phyloP scores from a whole-genome alignment of 2,113 vertebrate genomes.

The Chionis minor region DNA sequence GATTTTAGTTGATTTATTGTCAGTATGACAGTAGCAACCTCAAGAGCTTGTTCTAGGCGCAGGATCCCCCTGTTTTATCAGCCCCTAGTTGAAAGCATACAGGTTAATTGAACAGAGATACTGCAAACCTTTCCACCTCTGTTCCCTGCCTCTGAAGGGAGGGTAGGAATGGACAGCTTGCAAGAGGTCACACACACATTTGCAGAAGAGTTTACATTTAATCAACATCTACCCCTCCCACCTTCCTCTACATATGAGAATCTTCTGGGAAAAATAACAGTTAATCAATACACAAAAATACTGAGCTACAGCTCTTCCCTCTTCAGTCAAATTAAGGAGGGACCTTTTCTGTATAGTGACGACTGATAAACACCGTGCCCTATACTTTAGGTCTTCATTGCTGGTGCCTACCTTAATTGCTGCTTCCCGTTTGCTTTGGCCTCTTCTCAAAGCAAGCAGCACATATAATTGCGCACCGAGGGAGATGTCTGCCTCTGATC shows the following conservation, averaged over 20 bases:
- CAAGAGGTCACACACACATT: not conserved
- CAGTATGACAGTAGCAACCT: not conserved
- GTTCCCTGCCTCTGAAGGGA: not conserved
- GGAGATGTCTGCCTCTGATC: constrained; percentile 57
- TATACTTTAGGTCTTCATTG: not conserved
- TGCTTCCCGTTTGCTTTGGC: constrained; percentile 19
- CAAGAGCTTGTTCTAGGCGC: not conserved
- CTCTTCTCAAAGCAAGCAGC: constrained; percentile 42
- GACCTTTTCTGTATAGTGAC: not conserved
- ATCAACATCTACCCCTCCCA: not conserved
- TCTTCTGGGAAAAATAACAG: not conserved
- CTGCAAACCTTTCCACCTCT: not conserved
- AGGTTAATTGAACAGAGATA: not conserved
- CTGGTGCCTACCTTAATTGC: not conserved
- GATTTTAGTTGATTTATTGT: not conserved
- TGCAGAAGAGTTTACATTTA: not conserved
- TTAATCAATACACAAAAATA: not conserved
- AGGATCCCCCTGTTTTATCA: not conserved
- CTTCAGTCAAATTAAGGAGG: not conserved
- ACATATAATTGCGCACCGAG: not conserved
- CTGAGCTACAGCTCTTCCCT: not conserved
- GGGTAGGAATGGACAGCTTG: not conserved
- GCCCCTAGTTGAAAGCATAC: not conserved
- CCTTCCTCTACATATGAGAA: rapidly evolving
- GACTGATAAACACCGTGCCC: not conserved